These are phyloP conservation scores for Centroberyx gerrardi DNA, from an alignment of 2,797 vertebrate genomes.

Conservation along the genomic window DNA sequence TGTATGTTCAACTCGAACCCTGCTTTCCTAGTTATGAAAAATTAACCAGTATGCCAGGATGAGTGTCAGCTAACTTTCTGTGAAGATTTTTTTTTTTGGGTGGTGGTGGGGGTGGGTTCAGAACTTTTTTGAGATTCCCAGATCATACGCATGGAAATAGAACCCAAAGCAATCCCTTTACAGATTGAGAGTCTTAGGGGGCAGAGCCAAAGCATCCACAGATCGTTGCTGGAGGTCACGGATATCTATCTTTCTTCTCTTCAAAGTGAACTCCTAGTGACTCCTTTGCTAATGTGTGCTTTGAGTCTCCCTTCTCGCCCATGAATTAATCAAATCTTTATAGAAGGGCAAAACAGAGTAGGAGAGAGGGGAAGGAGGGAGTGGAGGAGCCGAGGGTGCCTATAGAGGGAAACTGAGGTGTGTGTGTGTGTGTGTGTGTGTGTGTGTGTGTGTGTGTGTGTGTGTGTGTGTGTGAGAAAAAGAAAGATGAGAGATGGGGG, in stretches of 20 bases:
- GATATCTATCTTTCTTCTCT: constrained; percentile 18
- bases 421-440: neutral
- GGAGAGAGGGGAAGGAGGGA: neutral
- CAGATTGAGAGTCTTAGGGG: neutral
- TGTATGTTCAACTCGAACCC: constrained; percentile 13
- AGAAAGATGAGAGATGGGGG: neutral
- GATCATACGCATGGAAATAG: constrained; percentile 30
- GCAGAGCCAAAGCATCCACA: constrained; percentile 7
- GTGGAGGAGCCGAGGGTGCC: constrained; percentile 2
- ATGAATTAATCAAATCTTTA: constrained; percentile 56
- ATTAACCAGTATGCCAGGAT: neutral
- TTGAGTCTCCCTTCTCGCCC: constrained; percentile 25
- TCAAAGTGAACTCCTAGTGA: constrained; percentile 49
- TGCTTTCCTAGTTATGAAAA: neutral
- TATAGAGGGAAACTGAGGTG: constrained; percentile 15
- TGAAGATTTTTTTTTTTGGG: neutral
- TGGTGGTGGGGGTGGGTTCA: neutral
- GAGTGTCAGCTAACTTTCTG: neutral
- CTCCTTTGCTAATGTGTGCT: constrained; percentile 39
- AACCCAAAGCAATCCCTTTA: neutral
- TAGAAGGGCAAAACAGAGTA: constrained; percentile 28
- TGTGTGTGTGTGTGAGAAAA: neutral
- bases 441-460: neutral
- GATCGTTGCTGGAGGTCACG: constrained; percentile 31
- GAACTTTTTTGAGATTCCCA: constrained; percentile 1